Base-by-base conservation (phyloP, 1,140 invertebrate species). In the Pachyrhynchus sulphureomaculatus region DNA sequence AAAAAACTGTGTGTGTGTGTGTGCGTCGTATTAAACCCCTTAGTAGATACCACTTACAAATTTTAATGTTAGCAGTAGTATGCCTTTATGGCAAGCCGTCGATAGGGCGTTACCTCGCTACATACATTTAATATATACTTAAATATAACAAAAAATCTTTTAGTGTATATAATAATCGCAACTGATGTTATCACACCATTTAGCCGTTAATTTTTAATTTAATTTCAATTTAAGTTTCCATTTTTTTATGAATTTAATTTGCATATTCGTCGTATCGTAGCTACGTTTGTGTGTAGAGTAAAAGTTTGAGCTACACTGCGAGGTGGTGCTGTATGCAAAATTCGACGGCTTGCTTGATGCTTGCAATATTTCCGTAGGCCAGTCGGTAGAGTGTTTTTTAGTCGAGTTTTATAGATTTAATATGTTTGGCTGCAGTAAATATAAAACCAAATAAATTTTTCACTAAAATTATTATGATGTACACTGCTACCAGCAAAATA, bases 301-400 rank as follows among this genome's bases (percentile, higher is more conserved):
- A 29, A 45, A 10, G 20, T n/a, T 48, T 24, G 15, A 15, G 23
- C 34, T 52, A 53, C 47, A 52, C 57, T 29, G 52, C 51, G 51
- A 61, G 37, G 37, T 44, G 29, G 21, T 15, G 41, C 56, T 49
- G 18, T 42, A 23, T 37, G 55, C 51, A 15, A 59, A 29, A 53
- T 49, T 62, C 60, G 60, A 56, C 60, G 60, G 60, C 53, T 62
- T 62, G 60, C 52, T 62, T 56, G 20, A 34, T 32, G 21, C 29
- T 52, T 48, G 60, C 42, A 15, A 24, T 49, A 24, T 8, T 18
- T 44, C 20, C 15, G 1, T 20, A 18, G 47, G 15, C 47, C 47
- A 49, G 20, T 49, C 32, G 20, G 47, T 32, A 49, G 13, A 15
- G 21, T 34, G 23, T n/a, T 32, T 2, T 29, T 47, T 13, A 10